Evolutionary conservation across 2,888 invertebrate genomes (phyloP).

Genomic region (Mythimna albipuncta): DNA sequence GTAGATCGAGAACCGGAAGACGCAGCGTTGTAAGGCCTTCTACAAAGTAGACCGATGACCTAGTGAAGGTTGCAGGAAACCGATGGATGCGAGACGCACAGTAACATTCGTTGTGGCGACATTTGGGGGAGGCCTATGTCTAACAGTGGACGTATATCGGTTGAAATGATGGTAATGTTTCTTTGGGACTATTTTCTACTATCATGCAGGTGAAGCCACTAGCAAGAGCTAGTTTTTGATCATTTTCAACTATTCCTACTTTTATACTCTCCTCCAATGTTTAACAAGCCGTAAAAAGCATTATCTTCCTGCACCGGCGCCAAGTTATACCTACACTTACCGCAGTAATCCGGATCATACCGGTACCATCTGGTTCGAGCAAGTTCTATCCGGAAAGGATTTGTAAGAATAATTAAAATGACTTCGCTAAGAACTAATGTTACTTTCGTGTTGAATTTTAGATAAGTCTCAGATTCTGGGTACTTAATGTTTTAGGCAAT

Average conservation of each 20-base stretch:
- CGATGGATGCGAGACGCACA: no score
- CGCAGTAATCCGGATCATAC: conserved; percentile 46
- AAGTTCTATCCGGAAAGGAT: conserved; percentile 28
- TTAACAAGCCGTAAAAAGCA: not conserved
- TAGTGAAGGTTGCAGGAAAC: no score
- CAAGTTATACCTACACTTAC: conserved; percentile 27
- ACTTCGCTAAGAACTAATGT: conserved; percentile 32
- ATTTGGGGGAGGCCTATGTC: no score
- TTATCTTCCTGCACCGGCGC: conserved; percentile 12
- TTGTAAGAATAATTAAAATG: conserved; percentile 46
- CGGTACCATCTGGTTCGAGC: conserved; percentile 37
- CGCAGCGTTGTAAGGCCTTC: no score
- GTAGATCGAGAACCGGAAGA: no score
- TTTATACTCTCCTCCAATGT: not conserved
- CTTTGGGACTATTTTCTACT: no score
- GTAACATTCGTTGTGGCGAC: no score
- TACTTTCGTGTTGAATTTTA: conserved; percentile 29
- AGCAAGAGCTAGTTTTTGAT: not conserved
- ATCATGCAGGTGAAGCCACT: no score
- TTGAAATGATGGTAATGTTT: no score
- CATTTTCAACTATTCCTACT: not conserved
- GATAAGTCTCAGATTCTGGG: conserved; percentile 1
- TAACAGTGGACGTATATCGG: no score
- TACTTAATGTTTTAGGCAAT: not conserved
- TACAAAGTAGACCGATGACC: no score